Base-by-base conservation (phyloP, 2,797 vertebrate genomes). In the Spheniscus humboldti region DNA sequence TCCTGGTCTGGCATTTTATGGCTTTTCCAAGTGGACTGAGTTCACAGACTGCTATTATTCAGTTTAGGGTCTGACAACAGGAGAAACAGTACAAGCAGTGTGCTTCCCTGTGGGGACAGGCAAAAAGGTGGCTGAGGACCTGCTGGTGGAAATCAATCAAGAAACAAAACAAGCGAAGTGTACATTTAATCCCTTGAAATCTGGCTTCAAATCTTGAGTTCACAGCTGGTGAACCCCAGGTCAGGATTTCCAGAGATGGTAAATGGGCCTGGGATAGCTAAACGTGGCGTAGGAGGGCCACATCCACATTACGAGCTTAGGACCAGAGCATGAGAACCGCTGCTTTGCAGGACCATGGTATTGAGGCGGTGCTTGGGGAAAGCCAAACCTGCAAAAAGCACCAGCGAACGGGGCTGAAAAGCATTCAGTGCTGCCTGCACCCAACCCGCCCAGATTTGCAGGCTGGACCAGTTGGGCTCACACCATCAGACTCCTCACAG, bases 371-470 rank as follows among this genome's bases (percentile, higher is more conserved):
- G n/a, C 39, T 6, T 48, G 66, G 27, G 48, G 48, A 86, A 81
- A 82, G 27, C 23, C n/a, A 47, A 63, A 67, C 19, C 11, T 11
- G 30, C 41, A 53, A 55, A 86, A 76, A 6, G 11, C 35, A 55
- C 11, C n/a, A 68, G 15, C 2, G 0, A 72, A 56, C 0, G 0
- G 8, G 31, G 20, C 15, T 62, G 13, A 72, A 72, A 67, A 2
- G 1, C 2, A 0, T 47, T 43, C 37, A 27, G 33, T 28, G 25
- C 25, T 9, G 3, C 27, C 37, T 35, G 13, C 4, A 1, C 22
- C 37, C 50, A 53, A 1, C 7, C 55, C 5, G 1, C 3, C 9
- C 48, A 56, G 67, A 47, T 43, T 31, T 15, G 15, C 20, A n/a
- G 27, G 52, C 47, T 62, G 78, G 41, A 87, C 10, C 47, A 37